A percentile compares a stretch with the other conserved stretches of the same genome.
Conservation (phyloP, 2,113 vertebrate genomes). For the Isurus oxyrinchus region DNA sequence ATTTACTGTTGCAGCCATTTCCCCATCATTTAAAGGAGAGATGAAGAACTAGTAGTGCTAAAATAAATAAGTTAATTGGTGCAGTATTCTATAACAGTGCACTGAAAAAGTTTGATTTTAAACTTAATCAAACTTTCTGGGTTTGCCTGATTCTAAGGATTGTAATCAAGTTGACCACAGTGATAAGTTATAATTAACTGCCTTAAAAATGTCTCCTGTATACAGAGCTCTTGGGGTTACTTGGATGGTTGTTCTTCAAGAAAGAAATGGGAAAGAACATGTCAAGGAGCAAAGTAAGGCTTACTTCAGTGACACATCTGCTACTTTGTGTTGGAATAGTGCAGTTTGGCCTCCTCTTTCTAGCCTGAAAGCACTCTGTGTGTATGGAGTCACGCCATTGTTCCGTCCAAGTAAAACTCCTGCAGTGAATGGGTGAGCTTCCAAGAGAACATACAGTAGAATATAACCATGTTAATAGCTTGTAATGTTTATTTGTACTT, state of each 20-base stretch:
- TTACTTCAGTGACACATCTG: constrained; percentile 60
- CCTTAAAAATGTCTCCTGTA: background rate
- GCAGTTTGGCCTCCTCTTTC: constrained; percentile 54
- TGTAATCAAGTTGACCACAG: background rate
- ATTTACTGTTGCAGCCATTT: background rate
- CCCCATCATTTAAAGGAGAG: background rate
- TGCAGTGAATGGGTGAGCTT: constrained; percentile 48
- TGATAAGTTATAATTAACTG: background rate
- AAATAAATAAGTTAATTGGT: background rate
- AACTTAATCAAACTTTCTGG: background rate
- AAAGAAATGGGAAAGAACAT: constrained; percentile 54
- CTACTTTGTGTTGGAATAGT: constrained; percentile 66
- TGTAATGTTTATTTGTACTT: background rate
- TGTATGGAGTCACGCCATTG: constrained; percentile 65
- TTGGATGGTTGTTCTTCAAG: constrained; percentile 70
- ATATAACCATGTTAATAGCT: background rate
- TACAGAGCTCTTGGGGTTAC: constrained; percentile 53
- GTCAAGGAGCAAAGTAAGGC: constrained; percentile 54
- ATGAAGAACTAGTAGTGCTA: background rate
- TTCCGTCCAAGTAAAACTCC: constrained; percentile 47
- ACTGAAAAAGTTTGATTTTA: constrained; percentile 51
- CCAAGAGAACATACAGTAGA: background rate
- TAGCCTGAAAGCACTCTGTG: constrained; percentile 58
- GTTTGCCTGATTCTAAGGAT: background rate
- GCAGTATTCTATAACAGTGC: constrained; percentile 40